Evolutionary conservation across 2,888 invertebrate genomes (phyloP).

Genomic region (Operophtera brumata): DNA sequence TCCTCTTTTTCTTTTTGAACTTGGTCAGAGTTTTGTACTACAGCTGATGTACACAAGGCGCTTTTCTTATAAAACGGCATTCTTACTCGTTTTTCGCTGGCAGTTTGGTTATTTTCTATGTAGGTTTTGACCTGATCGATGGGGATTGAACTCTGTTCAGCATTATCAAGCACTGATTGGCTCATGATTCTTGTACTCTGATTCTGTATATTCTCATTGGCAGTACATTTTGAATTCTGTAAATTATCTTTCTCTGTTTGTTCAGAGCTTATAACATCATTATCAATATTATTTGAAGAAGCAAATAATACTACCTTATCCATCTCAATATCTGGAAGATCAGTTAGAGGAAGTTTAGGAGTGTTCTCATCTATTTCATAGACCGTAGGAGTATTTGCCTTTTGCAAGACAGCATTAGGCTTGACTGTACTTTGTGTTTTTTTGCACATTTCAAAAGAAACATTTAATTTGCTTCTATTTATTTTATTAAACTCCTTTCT

Average conservation of each 20-base stretch:
- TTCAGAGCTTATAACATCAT: constrained; percentile 2
- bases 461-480: constrained; percentile 68
- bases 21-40: constrained; percentile 14
- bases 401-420: constrained; percentile 23
- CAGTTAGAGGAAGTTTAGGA: constrained; percentile 33
- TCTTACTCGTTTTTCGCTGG: constrained; percentile 23
- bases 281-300: constrained; percentile 15
- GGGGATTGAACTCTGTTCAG: neutral
- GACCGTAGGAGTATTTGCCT: constrained; percentile 21
- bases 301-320: constrained; percentile 19
- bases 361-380: constrained; percentile 59
- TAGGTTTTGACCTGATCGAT: constrained; percentile 1
- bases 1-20: constrained; percentile 24
- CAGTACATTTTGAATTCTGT: neutral
- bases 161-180: constrained; percentile 11
- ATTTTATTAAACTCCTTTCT: constrained; percentile 69
- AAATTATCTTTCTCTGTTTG: neutral
- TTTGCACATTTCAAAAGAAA: constrained; percentile 72
- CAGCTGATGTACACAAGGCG: constrained; percentile 31
- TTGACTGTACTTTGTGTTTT: constrained; percentile 48
- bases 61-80: constrained; percentile 59
- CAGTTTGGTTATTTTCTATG: neutral
- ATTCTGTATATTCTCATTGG: constrained; percentile 1
- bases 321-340: constrained; percentile 14
- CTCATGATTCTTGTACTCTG: constrained; percentile 2